A percentile compares a stretch with the other conserved stretches of the same genome.
Conservation (phyloP, 2,888 invertebrate species). For the Patella ulyssiponensis region DNA sequence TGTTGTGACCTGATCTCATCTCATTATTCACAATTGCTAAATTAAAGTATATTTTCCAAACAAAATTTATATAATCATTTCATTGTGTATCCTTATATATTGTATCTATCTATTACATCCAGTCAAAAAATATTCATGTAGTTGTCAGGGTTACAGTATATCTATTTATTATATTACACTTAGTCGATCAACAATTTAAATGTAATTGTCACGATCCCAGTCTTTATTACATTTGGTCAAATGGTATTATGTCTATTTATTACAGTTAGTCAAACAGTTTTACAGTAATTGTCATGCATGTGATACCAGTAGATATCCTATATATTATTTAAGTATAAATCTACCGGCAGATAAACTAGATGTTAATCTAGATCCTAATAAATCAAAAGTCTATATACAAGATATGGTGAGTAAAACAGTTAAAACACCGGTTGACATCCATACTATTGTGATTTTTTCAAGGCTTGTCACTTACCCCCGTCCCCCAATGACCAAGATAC, state of each 20-base stretch:
- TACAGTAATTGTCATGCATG: constrained; percentile 67
- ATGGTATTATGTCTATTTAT: constrained; percentile 29
- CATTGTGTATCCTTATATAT: too few relatives aligned
- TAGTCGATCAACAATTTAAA: too few relatives aligned
- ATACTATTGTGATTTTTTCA: too few relatives aligned
- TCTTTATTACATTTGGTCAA: constrained; percentile 72
- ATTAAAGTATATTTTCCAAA: too few relatives aligned
- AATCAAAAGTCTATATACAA: constrained; percentile 75
- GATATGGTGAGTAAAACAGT: constrained; percentile 75
- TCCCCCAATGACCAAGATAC: too few relatives aligned
- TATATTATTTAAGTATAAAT: constrained; percentile 73
- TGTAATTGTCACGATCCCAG: not conserved
- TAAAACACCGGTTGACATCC: too few relatives aligned
- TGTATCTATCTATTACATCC: too few relatives aligned
- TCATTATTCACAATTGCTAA: too few relatives aligned
- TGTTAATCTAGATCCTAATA: constrained; percentile 78
- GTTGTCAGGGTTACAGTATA: not conserved
- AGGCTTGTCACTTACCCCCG: too few relatives aligned
- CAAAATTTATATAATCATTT: too few relatives aligned
- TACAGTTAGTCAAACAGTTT: constrained; percentile 73
- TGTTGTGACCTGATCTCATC: too few relatives aligned
- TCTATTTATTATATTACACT: not conserved
- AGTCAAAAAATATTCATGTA: too few relatives aligned
- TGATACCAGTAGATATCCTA: constrained; percentile 71
- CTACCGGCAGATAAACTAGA: constrained; percentile 74